Evolutionary conservation across 2,113 vertebrate species (phyloP).

Genomic region (Lampris incognitus): DNA sequence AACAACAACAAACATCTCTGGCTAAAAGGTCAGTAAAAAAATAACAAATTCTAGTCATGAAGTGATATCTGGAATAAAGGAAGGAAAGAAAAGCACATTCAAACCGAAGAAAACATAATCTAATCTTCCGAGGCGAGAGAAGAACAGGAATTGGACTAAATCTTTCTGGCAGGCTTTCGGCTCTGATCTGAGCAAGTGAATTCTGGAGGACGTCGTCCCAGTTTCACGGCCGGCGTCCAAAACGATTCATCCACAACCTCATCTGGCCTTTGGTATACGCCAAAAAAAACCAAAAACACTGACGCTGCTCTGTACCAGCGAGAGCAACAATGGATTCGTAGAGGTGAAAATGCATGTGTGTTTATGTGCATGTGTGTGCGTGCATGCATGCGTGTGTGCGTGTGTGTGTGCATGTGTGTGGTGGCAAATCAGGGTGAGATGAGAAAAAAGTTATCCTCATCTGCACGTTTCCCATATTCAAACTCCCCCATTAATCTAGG

Average conservation of each 20-base stretch:
- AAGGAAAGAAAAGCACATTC: conserved; percentile 37
- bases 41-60: conserved; percentile 51
- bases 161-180: conserved; percentile 32
- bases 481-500: conserved; percentile 73
- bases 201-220: conserved; percentile 49
- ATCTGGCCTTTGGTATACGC: conserved; percentile 37
- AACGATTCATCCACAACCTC: conserved; percentile 59
- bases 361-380: background rate
- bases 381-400: background rate
- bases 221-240: conserved; percentile 59
- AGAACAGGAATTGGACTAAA: conserved; percentile 38
- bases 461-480: conserved; percentile 53
- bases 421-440: conserved; percentile 56
- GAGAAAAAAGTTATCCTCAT: conserved; percentile 67
- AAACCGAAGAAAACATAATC: conserved; percentile 44
- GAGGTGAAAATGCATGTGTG: conserved; percentile 5
- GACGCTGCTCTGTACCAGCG: conserved; percentile 48
- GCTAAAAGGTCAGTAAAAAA: conserved; percentile 43
- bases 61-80: conserved; percentile 50
- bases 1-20: conserved; percentile 17
- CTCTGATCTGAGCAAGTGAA: conserved; percentile 49
- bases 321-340: background rate
- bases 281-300: conserved; percentile 7
- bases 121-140: conserved; percentile 41
- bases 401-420: background rate